phyloP scores from a whole-genome alignment of 2,113 vertebrate species.

The Amia ocellicauda region DNA sequence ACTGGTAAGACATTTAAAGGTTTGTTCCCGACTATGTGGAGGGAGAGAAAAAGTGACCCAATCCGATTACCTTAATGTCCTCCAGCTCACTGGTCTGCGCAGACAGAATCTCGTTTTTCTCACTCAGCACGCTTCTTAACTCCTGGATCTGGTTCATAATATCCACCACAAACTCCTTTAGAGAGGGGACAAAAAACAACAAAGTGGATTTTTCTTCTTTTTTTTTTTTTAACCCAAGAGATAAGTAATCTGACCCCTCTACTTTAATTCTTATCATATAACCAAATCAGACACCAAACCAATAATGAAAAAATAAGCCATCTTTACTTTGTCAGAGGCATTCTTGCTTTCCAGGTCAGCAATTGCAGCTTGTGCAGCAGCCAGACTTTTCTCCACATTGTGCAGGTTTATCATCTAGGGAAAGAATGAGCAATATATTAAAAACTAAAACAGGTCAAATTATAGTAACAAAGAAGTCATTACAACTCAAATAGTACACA shows the following conservation, averaged over 20 bases:
- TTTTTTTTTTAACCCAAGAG: no score
- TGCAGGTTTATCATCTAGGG: slow-evolving; percentile 61
- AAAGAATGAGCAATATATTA: neutral
- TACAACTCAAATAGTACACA: neutral
- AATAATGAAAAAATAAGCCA: neutral
- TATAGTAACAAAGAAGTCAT: neutral
- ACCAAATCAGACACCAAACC: no score
- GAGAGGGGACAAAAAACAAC: no score
- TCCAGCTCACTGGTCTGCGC: slow-evolving; percentile 74
- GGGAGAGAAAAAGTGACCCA: neutral
- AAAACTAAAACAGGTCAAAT: neutral
- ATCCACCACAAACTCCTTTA: slow-evolving; percentile 73
- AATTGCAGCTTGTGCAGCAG: slow-evolving; percentile 57
- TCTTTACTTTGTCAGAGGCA: slow-evolving; percentile 77
- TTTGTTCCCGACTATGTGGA: neutral
- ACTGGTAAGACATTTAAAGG: neutral
- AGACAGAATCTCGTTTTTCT: slow-evolving; percentile 72
- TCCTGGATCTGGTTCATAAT: slow-evolving; percentile 87
- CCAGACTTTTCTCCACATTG: slow-evolving; percentile 64
- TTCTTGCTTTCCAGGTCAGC: slow-evolving; percentile 73
- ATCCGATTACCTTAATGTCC: slow-evolving; percentile 71
- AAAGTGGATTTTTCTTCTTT: no score
- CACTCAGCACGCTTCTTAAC: slow-evolving; percentile 68
- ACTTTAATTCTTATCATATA: no score
- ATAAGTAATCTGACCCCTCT: no score